Evolutionary conservation across 2,888 invertebrate genomes (phyloP).

Genomic region (Acrobasis repandana): DNA sequence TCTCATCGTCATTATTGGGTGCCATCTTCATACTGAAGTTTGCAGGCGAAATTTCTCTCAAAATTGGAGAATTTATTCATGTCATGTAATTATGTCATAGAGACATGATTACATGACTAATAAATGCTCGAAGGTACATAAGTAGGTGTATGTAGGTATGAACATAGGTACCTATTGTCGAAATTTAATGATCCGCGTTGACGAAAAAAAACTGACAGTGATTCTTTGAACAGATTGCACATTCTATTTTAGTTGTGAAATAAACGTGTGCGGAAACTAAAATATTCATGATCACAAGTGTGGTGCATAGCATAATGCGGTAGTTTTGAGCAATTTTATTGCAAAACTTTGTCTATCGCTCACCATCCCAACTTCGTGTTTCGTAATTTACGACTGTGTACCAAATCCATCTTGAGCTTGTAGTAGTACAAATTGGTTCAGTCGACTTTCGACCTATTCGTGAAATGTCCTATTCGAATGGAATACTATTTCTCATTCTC

Average conservation of each 20-base stretch:
- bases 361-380: slow-evolving; percentile 11
- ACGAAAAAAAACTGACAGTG: no score
- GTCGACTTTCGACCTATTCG: neutral
- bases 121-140: no score
- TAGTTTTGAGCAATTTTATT: slow-evolving; percentile 18
- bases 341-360: slow-evolving; percentile 13
- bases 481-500: no score
- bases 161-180: neutral
- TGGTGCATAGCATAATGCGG: slow-evolving; percentile 9
- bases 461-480: neutral
- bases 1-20: no score
- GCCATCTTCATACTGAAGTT: no score
- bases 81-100: no score
- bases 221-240: neutral
- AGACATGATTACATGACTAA: no score
- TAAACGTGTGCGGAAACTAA: slow-evolving; percentile 1
- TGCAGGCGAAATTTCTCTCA: no score
- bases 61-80: no score
- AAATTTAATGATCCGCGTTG: neutral
- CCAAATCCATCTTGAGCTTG: slow-evolving; percentile 14
- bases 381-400: slow-evolving; percentile 22
- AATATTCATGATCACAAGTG: slow-evolving; percentile 8
- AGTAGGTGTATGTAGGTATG: no score
- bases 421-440: slow-evolving; percentile 17
- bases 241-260: slow-evolving; percentile 3